phyloP scores from a whole-genome alignment of 2,888 invertebrate genomes.

The Philereme vetulata region DNA sequence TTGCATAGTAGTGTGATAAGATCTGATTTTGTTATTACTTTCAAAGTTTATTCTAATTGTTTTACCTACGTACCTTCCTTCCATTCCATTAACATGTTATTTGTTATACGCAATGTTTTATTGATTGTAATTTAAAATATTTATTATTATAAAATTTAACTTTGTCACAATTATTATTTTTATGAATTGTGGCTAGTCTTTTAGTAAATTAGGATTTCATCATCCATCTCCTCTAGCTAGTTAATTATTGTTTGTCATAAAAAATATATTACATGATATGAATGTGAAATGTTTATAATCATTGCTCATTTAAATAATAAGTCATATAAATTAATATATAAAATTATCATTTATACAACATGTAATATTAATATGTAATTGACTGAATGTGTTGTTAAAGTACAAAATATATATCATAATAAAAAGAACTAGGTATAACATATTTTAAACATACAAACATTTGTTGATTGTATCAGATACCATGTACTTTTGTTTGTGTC shows the following conservation, averaged over 20 bases:
- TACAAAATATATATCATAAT: conserved; percentile 25
- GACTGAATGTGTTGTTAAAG: conserved; percentile 27
- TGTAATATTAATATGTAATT: conserved; percentile 7
- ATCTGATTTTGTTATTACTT: conserved; percentile 73
- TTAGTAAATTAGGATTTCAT: conserved; percentile 1
- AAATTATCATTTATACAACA: neutral
- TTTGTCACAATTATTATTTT: conserved; percentile 13
- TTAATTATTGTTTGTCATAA: neutral
- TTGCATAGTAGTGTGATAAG: conserved; percentile 63
- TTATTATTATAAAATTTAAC: conserved; percentile 22
- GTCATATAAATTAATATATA: neutral
- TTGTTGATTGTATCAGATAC: conserved; percentile 14
- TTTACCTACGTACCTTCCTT: conserved; percentile 53
- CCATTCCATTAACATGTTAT: conserved; percentile 62
- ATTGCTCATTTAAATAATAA: conserved; percentile 21
- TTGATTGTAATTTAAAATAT: conserved; percentile 44
- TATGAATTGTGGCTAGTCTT: conserved; percentile 15
- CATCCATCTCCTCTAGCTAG: neutral
- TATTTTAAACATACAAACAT: conserved; percentile 12
- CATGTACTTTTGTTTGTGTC: conserved; percentile 20
- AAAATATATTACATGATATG: conserved; percentile 1
- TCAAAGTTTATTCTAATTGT: conserved; percentile 63
- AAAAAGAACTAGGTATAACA: conserved; percentile 4
- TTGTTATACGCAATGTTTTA: conserved; percentile 41
- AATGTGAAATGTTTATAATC: conserved; percentile 11